Evolutionary conservation across 1,140 invertebrate species (phyloP).

Genomic region (Trichonephila clavata): DNA sequence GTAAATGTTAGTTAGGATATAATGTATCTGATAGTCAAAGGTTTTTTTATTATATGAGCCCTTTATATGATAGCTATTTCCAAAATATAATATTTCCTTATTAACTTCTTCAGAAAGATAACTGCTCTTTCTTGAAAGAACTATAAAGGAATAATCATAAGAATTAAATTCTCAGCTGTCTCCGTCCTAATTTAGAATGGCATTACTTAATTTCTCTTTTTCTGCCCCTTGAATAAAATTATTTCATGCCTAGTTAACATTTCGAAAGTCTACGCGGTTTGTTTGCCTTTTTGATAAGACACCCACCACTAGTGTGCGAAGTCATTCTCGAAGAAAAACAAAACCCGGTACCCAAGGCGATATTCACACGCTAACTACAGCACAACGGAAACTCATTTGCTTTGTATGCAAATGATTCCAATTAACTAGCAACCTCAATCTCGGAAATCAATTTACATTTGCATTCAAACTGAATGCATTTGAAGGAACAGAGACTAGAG

Average conservation of each 20-base stretch:
- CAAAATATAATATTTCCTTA: too few relatives aligned
- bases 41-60: too few relatives aligned
- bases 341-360: not conserved
- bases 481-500: not conserved
- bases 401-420: not conserved
- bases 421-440: not conserved
- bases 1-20: too few relatives aligned
- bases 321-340: conserved; percentile 2
- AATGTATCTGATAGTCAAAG: too few relatives aligned
- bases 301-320: not conserved
- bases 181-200: too few relatives aligned
- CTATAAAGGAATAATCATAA: too few relatives aligned
- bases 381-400: not conserved
- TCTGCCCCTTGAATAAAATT: not conserved
- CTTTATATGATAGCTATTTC: too few relatives aligned
- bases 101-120: too few relatives aligned
- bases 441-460: conserved; percentile 6
- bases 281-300: not conserved
- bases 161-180: too few relatives aligned
- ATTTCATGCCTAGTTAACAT: not conserved
- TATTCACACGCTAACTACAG: not conserved
- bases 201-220: not conserved
- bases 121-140: too few relatives aligned
- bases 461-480: not conserved
- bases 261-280: not conserved